Conservation (phyloP, 2,113 vertebrate species). For the Sclerurus mexicanus region DNA sequence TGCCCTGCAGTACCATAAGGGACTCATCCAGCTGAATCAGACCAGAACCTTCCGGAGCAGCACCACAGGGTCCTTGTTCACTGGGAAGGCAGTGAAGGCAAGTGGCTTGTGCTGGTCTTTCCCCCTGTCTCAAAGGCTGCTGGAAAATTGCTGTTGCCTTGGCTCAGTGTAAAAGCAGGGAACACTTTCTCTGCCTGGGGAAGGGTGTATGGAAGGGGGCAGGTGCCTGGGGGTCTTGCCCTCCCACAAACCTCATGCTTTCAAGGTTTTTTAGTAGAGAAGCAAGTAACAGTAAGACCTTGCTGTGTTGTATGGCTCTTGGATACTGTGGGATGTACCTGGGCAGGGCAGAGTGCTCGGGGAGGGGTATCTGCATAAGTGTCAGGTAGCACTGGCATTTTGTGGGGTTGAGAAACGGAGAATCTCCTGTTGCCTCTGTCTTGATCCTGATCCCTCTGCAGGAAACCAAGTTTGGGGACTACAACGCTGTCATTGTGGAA, state of each 20-base stretch:
- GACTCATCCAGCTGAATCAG: slow-evolving; percentile 84
- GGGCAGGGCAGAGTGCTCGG: rapidly evolving
- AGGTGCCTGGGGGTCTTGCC: background rate
- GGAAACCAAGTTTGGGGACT: slow-evolving; percentile 85
- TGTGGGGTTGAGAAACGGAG: background rate
- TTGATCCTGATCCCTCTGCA: slow-evolving; percentile 46
- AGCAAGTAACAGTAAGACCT: background rate
- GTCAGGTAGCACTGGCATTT: background rate
- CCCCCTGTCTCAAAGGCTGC: background rate
- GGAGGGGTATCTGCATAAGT: background rate
- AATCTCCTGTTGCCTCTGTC: background rate
- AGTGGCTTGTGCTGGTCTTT: background rate
- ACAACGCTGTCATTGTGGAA: slow-evolving; percentile 88
- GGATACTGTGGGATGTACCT: background rate
- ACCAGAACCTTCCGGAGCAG: slow-evolving; percentile 86
- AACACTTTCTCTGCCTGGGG: background rate
- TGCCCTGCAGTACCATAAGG: slow-evolving; percentile 91
- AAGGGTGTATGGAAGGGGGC: background rate
- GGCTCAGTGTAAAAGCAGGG: background rate
- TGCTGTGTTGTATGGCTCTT: background rate
- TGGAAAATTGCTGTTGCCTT: background rate
- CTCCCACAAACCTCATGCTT: background rate
- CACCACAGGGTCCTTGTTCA: slow-evolving; percentile 86
- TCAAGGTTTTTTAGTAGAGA: background rate
- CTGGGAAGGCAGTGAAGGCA: slow-evolving; percentile 87